phyloP scores from a whole-genome alignment of 2,888 invertebrate species.

The Tanaodytes sp. region DNA sequence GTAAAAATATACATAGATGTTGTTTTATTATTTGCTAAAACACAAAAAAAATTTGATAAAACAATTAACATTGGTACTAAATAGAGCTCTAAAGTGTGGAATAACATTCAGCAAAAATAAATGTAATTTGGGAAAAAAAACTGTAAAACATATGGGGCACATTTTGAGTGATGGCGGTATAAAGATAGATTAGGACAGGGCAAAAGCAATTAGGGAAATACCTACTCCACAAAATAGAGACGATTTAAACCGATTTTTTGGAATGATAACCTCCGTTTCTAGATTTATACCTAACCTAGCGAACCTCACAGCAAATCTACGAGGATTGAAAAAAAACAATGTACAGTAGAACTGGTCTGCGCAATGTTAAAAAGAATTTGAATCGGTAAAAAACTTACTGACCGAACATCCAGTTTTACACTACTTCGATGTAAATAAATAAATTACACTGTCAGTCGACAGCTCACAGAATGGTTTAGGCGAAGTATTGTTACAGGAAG shows the following conservation, averaged over 20 bases:
- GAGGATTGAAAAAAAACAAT: slow-evolving; percentile 52
- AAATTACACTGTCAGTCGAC: slow-evolving; percentile 16
- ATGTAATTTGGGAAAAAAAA: slow-evolving; percentile 30
- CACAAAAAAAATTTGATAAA: slow-evolving; percentile 25
- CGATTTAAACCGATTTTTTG: slow-evolving; percentile 49
- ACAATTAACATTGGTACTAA: slow-evolving; percentile 31
- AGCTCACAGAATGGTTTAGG: slow-evolving; percentile 45
- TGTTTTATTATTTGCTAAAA: slow-evolving; percentile 48
- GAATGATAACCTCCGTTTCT: slow-evolving; percentile 58
- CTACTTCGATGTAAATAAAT: slow-evolving; percentile 31
- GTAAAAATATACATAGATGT: slow-evolving; percentile 22
- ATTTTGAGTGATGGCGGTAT: slow-evolving; percentile 42
- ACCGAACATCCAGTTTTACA: slow-evolving; percentile 29
- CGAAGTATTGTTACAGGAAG: slow-evolving; percentile 56
- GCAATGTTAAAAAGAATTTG: slow-evolving; percentile 53
- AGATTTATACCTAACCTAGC: slow-evolving; percentile 60
- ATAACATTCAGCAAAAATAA: slow-evolving; percentile 48
- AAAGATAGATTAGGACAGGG: slow-evolving; percentile 31
- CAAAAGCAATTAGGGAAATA: slow-evolving; percentile 49
- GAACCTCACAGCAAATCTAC: slow-evolving; percentile 42
- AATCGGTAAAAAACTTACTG: slow-evolving; percentile 49
- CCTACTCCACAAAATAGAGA: slow-evolving; percentile 23
- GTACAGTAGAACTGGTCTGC: no score
- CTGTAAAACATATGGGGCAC: slow-evolving; percentile 45
- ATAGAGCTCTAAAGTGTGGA: slow-evolving; percentile 24